A percentile compares a stretch with the other conserved stretches of the same genome.
Evolutionary conservation across 2,113 vertebrate genomes (phyloP).

Genomic region (Entosphenus tridentatus): DNA sequence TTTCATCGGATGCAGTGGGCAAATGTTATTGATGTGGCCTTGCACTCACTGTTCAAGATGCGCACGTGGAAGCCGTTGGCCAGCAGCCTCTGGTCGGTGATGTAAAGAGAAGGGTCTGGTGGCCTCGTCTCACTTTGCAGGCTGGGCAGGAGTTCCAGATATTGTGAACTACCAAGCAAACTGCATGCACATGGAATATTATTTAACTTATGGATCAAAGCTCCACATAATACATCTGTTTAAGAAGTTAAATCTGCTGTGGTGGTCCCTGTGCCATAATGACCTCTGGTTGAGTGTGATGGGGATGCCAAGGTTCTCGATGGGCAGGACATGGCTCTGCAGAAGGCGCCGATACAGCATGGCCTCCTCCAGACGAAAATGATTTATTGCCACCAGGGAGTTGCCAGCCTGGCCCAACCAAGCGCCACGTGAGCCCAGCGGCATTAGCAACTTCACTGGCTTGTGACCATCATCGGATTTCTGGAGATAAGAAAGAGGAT

Average conservation of each 20-base stretch:
- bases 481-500: too few species aligned
- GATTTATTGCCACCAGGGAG: background rate
- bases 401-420: slow-evolving; percentile 2
- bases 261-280: background rate
- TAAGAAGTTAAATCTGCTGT: too few species aligned
- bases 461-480: too few species aligned
- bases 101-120: background rate
- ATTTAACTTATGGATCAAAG: too few species aligned
- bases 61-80: slow-evolving; percentile 1
- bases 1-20: too few species aligned
- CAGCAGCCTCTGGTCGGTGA: background rate
- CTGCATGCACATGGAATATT: background rate
- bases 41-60: background rate
- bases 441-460: too few species aligned
- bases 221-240: too few species aligned
- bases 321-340: background rate
- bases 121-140: slow-evolving; percentile 2
- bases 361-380: slow-evolving; percentile 1
- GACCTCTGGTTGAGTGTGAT: background rate
- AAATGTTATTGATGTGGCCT: too few species aligned
- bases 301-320: slow-evolving; percentile 2
- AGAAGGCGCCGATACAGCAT: background rate
- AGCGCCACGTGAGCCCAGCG: background rate
- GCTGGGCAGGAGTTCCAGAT: background rate
- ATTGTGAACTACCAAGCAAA: background rate